These are phyloP conservation scores for Nomada ruficornis DNA, from an alignment of 2,888 invertebrate species.

Conservation along the genomic window DNA sequence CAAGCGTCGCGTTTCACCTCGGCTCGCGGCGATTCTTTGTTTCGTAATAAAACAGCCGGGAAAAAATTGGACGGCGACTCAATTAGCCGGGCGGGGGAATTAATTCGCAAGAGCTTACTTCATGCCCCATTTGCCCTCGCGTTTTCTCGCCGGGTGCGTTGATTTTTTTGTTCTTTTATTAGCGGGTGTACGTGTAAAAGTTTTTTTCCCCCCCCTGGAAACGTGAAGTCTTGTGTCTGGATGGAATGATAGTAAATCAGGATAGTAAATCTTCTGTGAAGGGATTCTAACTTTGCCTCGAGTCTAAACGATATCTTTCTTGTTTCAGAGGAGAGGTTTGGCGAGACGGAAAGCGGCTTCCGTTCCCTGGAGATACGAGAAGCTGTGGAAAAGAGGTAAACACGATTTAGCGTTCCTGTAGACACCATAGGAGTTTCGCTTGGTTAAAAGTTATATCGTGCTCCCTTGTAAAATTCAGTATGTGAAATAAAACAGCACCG, in stretches of 20 bases:
- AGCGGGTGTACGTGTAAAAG: neutral
- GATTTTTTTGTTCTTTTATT: neutral
- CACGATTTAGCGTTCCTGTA: slow-evolving; percentile 5
- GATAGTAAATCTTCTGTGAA: neutral
- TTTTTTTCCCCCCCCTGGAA: neutral
- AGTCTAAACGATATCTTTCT: neutral
- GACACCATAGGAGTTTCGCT: neutral
- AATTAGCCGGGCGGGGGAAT: slow-evolving; percentile 40
- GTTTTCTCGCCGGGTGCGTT: neutral
- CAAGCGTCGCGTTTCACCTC: slow-evolving; percentile 16
- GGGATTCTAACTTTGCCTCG: neutral
- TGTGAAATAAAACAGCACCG: no score
- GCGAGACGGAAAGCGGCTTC: neutral
- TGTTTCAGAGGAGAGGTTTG: slow-evolving; percentile 17
- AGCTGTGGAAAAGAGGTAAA: slow-evolving; percentile 6
- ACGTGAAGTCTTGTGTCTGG: neutral
- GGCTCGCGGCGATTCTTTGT: slow-evolving; percentile 32
- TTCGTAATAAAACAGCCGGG: slow-evolving; percentile 37
- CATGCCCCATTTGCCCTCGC: slow-evolving; percentile 5
- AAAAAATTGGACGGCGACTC: slow-evolving; percentile 38
- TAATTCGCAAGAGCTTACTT: slow-evolving; percentile 27
- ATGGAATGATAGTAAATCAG: neutral
- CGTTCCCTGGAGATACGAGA: neutral
- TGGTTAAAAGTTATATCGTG: neutral
- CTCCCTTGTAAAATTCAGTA: neutral